Evolutionary conservation across 2,888 invertebrate genomes (phyloP).

Genomic region (Callosobruchus maculatus): DNA sequence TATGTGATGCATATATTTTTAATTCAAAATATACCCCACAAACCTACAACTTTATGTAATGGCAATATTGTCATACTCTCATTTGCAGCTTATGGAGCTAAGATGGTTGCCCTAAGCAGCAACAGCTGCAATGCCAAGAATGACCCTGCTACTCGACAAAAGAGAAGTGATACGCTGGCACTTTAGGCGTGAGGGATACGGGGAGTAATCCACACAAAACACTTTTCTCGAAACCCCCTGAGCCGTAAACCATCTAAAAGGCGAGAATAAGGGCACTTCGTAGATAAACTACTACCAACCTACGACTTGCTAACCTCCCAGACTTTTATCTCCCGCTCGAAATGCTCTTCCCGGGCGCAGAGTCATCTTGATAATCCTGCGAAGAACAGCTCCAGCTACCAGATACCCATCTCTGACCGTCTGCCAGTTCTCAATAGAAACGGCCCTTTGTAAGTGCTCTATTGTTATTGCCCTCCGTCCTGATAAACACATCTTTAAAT

Average conservation of each 20-base stretch:
- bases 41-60: too few relatives aligned
- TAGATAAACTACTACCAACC: not conserved
- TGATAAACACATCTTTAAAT: constrained; percentile 18
- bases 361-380: not conserved
- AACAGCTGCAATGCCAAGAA: too few relatives aligned
- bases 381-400: not conserved
- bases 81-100: too few relatives aligned
- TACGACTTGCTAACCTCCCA: not conserved
- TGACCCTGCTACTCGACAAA: not conserved
- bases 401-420: constrained; percentile 1
- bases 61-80: too few relatives aligned
- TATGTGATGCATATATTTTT: too few relatives aligned
- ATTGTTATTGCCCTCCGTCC: constrained; percentile 17
- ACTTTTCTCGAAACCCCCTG: not conserved
- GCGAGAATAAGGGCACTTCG: not conserved
- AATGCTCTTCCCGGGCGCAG: not conserved
- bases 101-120: too few relatives aligned
- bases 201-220: not conserved
- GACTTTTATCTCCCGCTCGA: not conserved
- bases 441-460: constrained; percentile 10
- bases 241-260: not conserved
- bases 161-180: not conserved
- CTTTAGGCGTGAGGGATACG: not conserved
- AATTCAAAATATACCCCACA: too few relatives aligned
- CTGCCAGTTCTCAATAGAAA: not conserved